Base-by-base conservation (phyloP, 2,113 vertebrate genomes). In the Pipra filicauda region DNA sequence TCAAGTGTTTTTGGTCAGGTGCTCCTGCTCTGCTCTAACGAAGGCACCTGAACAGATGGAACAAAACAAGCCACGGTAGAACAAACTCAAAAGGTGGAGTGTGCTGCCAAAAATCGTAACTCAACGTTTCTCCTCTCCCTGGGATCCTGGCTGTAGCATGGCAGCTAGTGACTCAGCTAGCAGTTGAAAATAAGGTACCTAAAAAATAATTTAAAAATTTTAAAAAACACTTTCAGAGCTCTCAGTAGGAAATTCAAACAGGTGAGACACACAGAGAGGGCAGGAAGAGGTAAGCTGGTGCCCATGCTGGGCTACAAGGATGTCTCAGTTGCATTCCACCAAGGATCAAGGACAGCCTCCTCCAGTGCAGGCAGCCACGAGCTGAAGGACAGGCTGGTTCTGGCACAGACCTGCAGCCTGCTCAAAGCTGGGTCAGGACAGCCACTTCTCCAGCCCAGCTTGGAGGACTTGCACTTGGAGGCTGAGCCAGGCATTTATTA, bases 41-140 rank as follows among this genome's bases (percentile, higher is more conserved):
- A 91, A 90, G 66, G 61, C 44, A 92, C 94, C 84, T 85, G 80
- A 91, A 72, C 61, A 93, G 91, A 85, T 79, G 84, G 91, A 95
- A 92, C 61, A 79, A 66, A 96, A 75, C 71, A 88, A 89, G 39
- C n/a, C 55, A 64, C 13, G 44, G 61, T 20, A 73, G 79, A 95
- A 86, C 24, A 82, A 82, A 62, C 58, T 90, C 41, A 8, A 79
- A 86, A 89, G 44, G 81, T 84, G 33, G 33, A 87, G 23, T 9
- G 64, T 59, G 44, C 92, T 91, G 92, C 87, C 94, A 96, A 88
- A 95, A 93, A 46, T 7, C 1, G 0, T 66, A 93, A 91, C 44
- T 90, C 93, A 54, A 79, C 82, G 49, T 69, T 91, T 82, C 67
- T 55, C 19, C 52, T 52, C 58, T 89, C 74, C 49, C 58, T 54